phyloP scores from a whole-genome alignment of 2,113 vertebrate genomes.

The Muscicapa adusta region DNA sequence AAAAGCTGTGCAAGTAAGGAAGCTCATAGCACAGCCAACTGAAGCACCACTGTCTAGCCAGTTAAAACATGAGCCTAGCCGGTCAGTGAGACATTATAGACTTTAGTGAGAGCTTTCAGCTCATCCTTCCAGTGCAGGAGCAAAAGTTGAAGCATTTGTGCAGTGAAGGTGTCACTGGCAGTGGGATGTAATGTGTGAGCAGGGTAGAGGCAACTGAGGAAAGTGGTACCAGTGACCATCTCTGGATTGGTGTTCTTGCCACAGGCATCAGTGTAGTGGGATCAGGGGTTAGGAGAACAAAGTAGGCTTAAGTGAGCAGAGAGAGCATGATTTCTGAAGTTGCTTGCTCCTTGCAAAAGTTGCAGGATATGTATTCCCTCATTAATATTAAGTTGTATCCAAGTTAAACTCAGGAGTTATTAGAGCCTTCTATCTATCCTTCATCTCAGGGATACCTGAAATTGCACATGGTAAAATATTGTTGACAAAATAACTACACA shows the following conservation, averaged over 20 bases:
- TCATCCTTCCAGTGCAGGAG: neutral
- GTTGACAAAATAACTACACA: neutral
- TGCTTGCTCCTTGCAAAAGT: neutral
- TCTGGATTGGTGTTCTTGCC: neutral
- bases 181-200: neutral
- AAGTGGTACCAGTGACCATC: rapidly evolving
- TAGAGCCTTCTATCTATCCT: neutral
- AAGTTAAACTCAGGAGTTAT: neutral
- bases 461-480: neutral
- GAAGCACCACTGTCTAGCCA: neutral
- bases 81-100: neutral
- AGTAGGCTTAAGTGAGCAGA: neutral
- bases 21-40: neutral
- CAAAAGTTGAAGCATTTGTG: neutral
- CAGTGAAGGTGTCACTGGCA: neutral
- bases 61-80: neutral
- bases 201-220: neutral
- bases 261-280: neutral
- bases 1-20: neutral
- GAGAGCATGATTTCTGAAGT: neutral
- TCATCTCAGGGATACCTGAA: neutral
- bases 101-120: neutral
- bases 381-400: neutral
- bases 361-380: neutral
- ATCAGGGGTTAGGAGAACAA: neutral